Conservation (phyloP, 2,113 vertebrate genomes). For the Ceuthmochares aereus region DNA sequence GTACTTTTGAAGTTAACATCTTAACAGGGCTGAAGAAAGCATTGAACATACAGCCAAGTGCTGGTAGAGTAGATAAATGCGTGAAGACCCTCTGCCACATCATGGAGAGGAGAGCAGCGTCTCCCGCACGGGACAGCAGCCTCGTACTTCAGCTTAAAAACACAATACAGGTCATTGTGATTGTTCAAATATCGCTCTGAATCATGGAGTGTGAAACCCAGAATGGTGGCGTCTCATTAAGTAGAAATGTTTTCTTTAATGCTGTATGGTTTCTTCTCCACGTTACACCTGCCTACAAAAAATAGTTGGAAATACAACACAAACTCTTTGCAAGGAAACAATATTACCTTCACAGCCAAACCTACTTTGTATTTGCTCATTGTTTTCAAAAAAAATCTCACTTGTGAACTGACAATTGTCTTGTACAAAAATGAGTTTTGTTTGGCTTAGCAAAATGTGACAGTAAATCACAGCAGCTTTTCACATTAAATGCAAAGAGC, state of each 20-base stretch:
- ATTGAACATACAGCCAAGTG: accelerated
- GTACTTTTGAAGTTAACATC: not conserved
- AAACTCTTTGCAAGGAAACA: not conserved
- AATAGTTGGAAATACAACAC: not conserved
- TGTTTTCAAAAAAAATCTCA: not conserved
- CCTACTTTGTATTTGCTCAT: not conserved
- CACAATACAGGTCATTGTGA: not conserved
- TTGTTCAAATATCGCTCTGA: not conserved
- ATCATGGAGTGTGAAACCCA: not conserved
- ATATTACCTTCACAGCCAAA: not conserved
- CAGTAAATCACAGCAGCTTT: not conserved
- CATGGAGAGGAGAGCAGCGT: not conserved
- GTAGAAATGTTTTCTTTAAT: not conserved
- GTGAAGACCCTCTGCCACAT: not conserved
- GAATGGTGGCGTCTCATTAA: not conserved
- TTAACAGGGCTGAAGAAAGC: not conserved
- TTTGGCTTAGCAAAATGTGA: not conserved
- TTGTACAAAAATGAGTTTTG: not conserved
- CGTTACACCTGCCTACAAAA: not conserved
- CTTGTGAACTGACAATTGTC: not conserved
- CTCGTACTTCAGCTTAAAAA: not conserved
- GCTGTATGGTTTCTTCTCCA: not conserved
- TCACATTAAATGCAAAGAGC: not conserved
- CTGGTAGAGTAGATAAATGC: not conserved
- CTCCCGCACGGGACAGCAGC: not conserved